Base-by-base conservation (phyloP, 2,113 vertebrate genomes). In the Chloroceryle aenea region DNA sequence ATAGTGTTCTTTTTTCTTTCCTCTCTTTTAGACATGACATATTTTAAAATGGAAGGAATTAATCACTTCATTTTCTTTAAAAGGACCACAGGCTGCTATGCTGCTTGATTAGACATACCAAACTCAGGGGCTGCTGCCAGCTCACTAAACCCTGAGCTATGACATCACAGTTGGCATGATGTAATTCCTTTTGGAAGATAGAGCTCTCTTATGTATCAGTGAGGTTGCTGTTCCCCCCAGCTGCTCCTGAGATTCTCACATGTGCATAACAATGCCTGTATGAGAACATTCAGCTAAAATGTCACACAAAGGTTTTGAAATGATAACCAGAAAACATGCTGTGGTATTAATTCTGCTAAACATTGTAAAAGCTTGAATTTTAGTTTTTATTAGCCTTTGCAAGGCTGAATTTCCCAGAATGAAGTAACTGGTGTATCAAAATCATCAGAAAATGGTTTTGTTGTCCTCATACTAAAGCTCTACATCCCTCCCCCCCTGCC, bases 361-460 rank as follows among this genome's bases (percentile, higher is more conserved):
- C 42, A 34, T 30, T 52, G 14, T 10, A 84, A 40, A 62, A 90
- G 27, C 55, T 55, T 75, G 64, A 81, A 84, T 94, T 94, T 88
- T 86, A 93, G 68, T 45, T 92, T 89, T 93, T 74, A 68, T 82
- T 79, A 93, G 55, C 50, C 59, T 80, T 79, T 91, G n/a, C 30
- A 61, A 63, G 40, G 66, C 71, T 88, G 63, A 84, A 91, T 95
- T 97, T 96, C 95, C 74, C 87, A 94, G 71, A 94, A 90, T 42
- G n/a, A 93, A 64, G 68, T 73, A 93, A 89, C 0, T 62, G 18
- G 4, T 72, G 30, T 45, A 66, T 91, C 66, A 87, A 82, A 90
- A 83, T 85, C 2, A 75, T 40, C 48, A 91, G 64, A 82, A 95
- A 89, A 71, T 19, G 4, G 18, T 81, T 87, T 77, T 43, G 69